phyloP scores from a whole-genome alignment of 2,797 vertebrate genomes.

The Pempheris klunzingeri region DNA sequence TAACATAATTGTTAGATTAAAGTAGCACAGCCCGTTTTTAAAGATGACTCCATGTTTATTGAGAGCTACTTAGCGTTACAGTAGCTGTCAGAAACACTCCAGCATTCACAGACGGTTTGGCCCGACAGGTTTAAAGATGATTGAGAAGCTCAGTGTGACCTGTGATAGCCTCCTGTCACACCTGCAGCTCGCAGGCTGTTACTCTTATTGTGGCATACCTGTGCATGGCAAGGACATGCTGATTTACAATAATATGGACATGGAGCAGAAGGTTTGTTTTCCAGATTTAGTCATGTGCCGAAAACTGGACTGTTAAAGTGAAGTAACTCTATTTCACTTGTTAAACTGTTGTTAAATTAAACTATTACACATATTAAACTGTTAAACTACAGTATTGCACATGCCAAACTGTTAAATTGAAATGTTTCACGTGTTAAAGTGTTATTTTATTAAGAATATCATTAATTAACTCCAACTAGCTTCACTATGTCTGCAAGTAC shows the following conservation, averaged over 20 bases:
- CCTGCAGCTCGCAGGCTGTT: slow-evolving; percentile 79
- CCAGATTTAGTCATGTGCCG: not conserved
- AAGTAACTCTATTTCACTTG: no score
- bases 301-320: no score
- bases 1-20: not conserved
- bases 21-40: no score
- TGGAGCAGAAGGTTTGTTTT: slow-evolving; percentile 66
- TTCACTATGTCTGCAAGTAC: not conserved
- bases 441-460: not conserved
- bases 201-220: slow-evolving; percentile 70
- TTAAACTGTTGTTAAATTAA: no score
- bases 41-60: not conserved
- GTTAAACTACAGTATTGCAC: no score
- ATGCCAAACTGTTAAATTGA: no score
- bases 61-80: not conserved
- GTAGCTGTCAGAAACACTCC: not conserved
- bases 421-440: no score
- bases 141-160: slow-evolving; percentile 68
- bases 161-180: slow-evolving; percentile 68
- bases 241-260: slow-evolving; percentile 69
- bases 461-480: not conserved
- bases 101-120: not conserved
- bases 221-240: slow-evolving; percentile 69
- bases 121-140: slow-evolving; percentile 19
- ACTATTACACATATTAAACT: no score